Evolutionary conservation across 2,888 invertebrate species (phyloP).

Genomic region (Yponomeuta cagnagella): DNA sequence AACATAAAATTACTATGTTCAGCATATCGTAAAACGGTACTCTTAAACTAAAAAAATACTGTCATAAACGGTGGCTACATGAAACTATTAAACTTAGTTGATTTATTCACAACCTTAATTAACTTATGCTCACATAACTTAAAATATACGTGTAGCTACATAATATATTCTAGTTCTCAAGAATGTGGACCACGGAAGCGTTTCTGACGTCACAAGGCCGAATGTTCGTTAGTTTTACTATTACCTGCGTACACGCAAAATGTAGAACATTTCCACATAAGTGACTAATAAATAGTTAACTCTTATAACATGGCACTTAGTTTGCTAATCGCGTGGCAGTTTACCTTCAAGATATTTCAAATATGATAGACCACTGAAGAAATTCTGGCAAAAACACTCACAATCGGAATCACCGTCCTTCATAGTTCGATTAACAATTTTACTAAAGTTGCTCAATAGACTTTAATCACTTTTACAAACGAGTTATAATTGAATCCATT

Average conservation of each 20-base stretch:
- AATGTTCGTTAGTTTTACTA: conserved; percentile 31
- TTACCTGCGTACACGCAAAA: conserved; percentile 35
- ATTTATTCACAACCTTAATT: neutral
- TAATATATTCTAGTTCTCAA: conserved; percentile 1
- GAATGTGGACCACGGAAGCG: conserved; percentile 59
- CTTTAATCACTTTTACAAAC: neutral
- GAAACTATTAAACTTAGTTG: neutral
- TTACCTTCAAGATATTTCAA: neutral
- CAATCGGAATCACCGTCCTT: neutral
- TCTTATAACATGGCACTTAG: neutral
- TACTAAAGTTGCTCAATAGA: neutral
- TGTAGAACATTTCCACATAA: conserved; percentile 32
- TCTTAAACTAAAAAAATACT: neutral
- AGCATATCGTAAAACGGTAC: neutral
- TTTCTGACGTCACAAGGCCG: conserved; percentile 60
- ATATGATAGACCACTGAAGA: neutral
- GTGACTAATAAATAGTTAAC: neutral
- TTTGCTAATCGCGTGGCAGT: neutral
- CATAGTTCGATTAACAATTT: neutral
- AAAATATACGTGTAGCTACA: neutral
- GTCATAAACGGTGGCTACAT: neutral
- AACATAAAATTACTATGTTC: neutral
- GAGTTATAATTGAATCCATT: neutral
- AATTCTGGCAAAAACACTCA: neutral
- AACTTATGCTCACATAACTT: neutral